A percentile compares a stretch with the other conserved stretches of the same genome.
Conservation (phyloP, 1,140 invertebrate genomes). For the Maniola jurtina region DNA sequence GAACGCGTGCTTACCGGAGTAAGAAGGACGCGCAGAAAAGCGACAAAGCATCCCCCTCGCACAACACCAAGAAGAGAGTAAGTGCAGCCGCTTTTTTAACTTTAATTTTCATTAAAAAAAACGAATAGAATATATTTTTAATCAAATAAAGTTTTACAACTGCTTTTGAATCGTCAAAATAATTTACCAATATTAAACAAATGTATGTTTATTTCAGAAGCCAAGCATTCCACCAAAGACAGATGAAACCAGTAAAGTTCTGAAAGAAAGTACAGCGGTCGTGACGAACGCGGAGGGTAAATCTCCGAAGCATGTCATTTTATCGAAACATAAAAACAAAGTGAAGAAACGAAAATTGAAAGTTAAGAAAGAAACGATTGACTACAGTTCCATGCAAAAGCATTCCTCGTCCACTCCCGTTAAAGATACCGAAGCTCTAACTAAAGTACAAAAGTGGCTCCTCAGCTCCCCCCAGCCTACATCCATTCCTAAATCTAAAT, state of each 20-base stretch:
- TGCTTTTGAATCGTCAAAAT: no score
- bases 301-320: conserved; percentile 68
- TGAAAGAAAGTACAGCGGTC: conserved; percentile 61
- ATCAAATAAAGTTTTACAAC: no score
- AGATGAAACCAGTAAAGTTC: conserved; percentile 59
- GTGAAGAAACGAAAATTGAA: conserved; percentile 70
- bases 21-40: conserved; percentile 75
- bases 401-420: conserved; percentile 67
- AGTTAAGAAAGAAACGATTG: conserved; percentile 86
- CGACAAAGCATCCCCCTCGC: conserved; percentile 69
- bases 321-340: conserved; percentile 75
- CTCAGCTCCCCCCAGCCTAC: conserved; percentile 83
- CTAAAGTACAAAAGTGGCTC: conserved; percentile 92
- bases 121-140: no score
- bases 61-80: conserved; percentile 75
- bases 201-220: conserved; percentile 51
- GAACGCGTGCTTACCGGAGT: conserved; percentile 80
- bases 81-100: no score
- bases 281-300: conserved; percentile 71
- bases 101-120: no score
- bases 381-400: conserved; percentile 85
- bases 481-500: conserved; percentile 84
- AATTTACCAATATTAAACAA: no score
- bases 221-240: conserved; percentile 52
- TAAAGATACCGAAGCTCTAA: conserved; percentile 84